Conservation (phyloP, 2,797 vertebrate species). For the Pipistrellus nathusii region DNA sequence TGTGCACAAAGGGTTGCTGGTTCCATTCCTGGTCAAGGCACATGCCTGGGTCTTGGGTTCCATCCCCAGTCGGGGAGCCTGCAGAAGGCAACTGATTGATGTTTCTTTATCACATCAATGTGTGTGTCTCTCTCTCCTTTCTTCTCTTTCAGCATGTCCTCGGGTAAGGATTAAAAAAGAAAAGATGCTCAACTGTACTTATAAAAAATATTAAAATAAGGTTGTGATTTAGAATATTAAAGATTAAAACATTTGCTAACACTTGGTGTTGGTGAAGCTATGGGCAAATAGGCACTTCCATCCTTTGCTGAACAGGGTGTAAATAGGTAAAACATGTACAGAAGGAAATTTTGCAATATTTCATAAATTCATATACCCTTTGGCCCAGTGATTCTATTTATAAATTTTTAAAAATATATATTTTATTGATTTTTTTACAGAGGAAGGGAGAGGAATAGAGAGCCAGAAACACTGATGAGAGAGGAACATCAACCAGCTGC, state of each 20-base stretch:
- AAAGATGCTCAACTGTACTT: not conserved
- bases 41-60: no score
- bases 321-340: not conserved
- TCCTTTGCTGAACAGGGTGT: not conserved
- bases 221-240: not conserved
- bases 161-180: not conserved
- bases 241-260: not conserved
- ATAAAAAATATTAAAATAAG: slow-evolving; percentile 14
- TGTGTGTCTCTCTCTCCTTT: not conserved
- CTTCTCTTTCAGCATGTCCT: not conserved
- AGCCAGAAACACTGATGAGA: no score
- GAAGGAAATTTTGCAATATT: not conserved
- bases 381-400: not conserved
- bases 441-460: no score
- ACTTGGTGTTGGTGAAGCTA: not conserved
- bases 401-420: not conserved
- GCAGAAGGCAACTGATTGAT: not conserved
- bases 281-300: not conserved
- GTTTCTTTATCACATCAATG: not conserved
- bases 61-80: no score
- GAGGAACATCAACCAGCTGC: no score
- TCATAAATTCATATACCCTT: not conserved
- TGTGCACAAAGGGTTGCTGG: not conserved
- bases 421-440: no score
- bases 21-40: not conserved